Evolutionary conservation across 2,797 vertebrate species (phyloP).

Genomic region (Rhinella marina): DNA sequence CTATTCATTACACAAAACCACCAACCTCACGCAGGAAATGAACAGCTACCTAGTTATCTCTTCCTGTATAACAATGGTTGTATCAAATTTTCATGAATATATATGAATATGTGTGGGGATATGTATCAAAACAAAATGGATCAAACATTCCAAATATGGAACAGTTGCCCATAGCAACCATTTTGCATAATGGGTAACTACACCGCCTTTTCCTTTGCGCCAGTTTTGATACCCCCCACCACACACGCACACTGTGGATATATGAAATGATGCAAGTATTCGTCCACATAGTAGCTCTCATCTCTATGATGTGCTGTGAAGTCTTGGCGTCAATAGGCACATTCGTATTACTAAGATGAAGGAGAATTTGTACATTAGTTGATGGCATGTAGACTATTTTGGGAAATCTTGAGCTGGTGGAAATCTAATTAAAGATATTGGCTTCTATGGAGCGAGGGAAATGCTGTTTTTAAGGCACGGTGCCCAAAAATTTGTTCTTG

Average conservation of each 20-base stretch:
- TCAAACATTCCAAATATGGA: neutral
- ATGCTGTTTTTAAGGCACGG: constrained; percentile 35
- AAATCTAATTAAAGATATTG: constrained; percentile 47
- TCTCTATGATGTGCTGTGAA: neutral
- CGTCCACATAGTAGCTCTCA: neutral
- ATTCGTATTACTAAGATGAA: neutral
- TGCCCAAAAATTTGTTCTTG: constrained; percentile 37
- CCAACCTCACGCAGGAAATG: too few relatives aligned
- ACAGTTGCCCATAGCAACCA: neutral
- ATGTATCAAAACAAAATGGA: neutral
- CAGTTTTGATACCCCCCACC: too few relatives aligned
- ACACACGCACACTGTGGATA: neutral
- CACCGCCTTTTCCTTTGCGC: too few relatives aligned
- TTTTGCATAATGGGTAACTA: neutral
- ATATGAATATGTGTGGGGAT: too few relatives aligned
- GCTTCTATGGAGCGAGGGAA: neutral
- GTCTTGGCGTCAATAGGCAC: neutral
- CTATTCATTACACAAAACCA: too few relatives aligned
- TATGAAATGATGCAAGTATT: neutral
- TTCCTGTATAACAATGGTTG: too few relatives aligned
- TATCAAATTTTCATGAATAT: too few relatives aligned
- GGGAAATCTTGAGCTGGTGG: constrained; percentile 37
- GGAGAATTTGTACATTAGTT: constrained; percentile 5
- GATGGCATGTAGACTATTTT: constrained; percentile 42
- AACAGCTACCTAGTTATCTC: too few relatives aligned